Evolutionary conservation across 92 coral and sea anemone species (phyloP).

Genomic region (Epizoanthus illoricatus): DNA sequence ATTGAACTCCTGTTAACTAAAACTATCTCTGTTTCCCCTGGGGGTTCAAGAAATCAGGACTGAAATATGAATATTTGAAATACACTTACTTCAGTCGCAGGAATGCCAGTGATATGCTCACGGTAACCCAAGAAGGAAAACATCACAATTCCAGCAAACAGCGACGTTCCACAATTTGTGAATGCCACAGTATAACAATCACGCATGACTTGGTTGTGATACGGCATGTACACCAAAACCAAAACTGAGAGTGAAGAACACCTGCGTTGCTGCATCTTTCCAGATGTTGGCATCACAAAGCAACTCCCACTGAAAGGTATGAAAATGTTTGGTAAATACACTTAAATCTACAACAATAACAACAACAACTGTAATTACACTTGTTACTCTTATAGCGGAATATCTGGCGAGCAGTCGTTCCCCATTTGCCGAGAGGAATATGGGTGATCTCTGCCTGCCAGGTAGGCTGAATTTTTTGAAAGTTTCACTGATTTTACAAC

Average conservation of each 20-base stretch:
- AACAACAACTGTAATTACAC: too few relatives aligned
- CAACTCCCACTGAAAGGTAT: conserved; percentile 61
- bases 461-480: too few relatives aligned
- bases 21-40: too few relatives aligned
- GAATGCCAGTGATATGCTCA: conserved; percentile 79
- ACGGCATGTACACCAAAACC: conserved; percentile 99
- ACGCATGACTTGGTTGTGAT: conserved; percentile 88
- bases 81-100: conserved; percentile 73
- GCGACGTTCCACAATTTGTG: conserved; percentile 91
- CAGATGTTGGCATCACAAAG: conserved; percentile 84
- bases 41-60: too few relatives aligned
- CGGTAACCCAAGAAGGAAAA: conserved; percentile 95
- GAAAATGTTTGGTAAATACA: not conserved
- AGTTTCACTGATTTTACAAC: too few relatives aligned
- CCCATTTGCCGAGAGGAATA: too few relatives aligned
- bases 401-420: too few relatives aligned
- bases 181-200: conserved; percentile 92
- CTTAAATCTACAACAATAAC: too few relatives aligned
- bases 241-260: conserved; percentile 97
- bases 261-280: conserved; percentile 99
- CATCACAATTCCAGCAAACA: conserved; percentile 98
- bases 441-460: too few relatives aligned
- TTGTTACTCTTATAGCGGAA: too few relatives aligned
- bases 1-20: too few relatives aligned
- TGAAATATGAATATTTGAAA: too few relatives aligned